Percentiles rank a stretch among this genome's conserved stretches.
phyloP scores from a whole-genome alignment of 2,113 vertebrate genomes.

The Danionella cerebrum region DNA sequence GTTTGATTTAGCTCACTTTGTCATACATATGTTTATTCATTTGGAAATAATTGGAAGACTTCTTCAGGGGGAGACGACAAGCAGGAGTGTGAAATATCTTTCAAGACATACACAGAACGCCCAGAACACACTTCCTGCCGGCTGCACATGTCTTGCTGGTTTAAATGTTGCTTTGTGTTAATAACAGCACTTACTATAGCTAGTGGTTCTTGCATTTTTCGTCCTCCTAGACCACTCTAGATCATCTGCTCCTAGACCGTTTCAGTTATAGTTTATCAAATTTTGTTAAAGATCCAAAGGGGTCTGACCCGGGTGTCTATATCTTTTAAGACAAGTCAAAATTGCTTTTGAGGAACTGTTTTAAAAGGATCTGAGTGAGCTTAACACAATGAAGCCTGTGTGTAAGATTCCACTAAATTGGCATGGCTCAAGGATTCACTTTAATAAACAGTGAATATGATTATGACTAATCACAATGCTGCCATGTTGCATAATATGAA shows the following conservation, averaged over 20 bases:
- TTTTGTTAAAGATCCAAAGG: too few species aligned
- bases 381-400: neutral
- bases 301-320: too few species aligned
- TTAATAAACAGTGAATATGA: neutral
- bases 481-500: neutral
- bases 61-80: neutral
- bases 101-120: neutral
- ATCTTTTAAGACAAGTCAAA: too few species aligned
- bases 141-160: neutral
- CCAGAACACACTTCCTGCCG: neutral
- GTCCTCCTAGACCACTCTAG: too few species aligned
- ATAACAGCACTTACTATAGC: neutral
- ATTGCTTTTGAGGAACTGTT: too few species aligned
- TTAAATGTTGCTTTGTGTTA: neutral
- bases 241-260: too few species aligned
- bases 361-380: neutral
- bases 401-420: neutral
- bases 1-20: slow-evolving; percentile 8
- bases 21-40: slow-evolving; percentile 13
- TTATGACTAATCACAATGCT: neutral
- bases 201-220: too few species aligned
- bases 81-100: slow-evolving; percentile 6
- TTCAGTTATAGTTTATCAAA: too few species aligned
- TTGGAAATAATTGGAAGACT: neutral
- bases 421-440: neutral